Conservation (phyloP, 2,888 invertebrate genomes). For the Colletes collaris region DNA sequence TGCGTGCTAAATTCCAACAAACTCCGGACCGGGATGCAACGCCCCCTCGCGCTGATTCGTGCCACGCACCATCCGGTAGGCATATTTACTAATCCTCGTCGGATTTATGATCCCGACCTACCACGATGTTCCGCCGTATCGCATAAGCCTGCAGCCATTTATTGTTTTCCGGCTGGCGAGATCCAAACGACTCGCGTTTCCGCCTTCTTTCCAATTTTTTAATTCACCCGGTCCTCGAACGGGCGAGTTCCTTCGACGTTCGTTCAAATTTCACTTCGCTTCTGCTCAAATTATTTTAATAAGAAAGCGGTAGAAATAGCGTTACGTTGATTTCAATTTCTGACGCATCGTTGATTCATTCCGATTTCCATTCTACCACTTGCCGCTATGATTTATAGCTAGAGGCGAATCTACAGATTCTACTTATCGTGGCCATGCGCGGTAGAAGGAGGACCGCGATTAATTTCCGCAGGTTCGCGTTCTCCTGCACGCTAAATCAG, state of each 20-base stretch:
- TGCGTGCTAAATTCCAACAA: slow-evolving; percentile 54
- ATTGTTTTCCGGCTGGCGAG: slow-evolving; percentile 45
- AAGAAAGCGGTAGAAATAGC: no score
- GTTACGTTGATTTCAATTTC: slow-evolving; percentile 7
- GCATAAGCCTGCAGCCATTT: slow-evolving; percentile 53
- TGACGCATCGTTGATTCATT: slow-evolving; percentile 9
- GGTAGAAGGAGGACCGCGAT: slow-evolving; percentile 16
- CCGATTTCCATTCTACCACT: neutral
- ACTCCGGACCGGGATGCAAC: slow-evolving; percentile 24
- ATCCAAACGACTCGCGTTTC: neutral
- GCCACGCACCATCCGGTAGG: slow-evolving; percentile 36
- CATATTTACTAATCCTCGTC: slow-evolving; percentile 60
- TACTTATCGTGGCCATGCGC: slow-evolving; percentile 2
- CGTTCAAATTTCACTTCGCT: no score
- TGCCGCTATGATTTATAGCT: neutral
- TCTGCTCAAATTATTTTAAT: no score
- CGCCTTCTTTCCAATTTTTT: slow-evolving; percentile 6
- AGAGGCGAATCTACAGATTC: slow-evolving; percentile 14
- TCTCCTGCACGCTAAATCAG: slow-evolving; percentile 38
- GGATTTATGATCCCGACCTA: slow-evolving; percentile 60
- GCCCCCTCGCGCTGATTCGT: neutral
- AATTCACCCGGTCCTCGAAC: no score
- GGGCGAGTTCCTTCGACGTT: no score
- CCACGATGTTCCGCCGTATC: slow-evolving; percentile 52
- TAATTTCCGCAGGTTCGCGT: slow-evolving; percentile 47